Percentiles rank a stretch among this genome's conserved stretches.
Conservation (phyloP, 2,113 vertebrate species). For the Hydropotes inermis region DNA sequence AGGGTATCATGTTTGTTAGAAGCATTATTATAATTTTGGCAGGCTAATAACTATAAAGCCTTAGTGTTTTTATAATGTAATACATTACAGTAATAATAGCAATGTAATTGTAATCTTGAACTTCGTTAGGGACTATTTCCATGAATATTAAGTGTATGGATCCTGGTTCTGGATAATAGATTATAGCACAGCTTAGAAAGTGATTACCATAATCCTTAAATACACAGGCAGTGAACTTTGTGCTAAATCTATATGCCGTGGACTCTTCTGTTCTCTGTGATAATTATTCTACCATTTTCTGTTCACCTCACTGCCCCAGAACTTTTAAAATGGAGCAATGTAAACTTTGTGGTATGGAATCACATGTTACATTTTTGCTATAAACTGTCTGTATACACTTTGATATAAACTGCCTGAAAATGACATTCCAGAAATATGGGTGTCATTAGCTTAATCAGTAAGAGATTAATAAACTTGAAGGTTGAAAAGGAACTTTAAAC, state of each 20-base stretch:
- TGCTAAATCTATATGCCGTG: neutral
- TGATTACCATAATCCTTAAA: conserved; percentile 49
- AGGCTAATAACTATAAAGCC: conserved; percentile 20
- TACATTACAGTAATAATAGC: conserved; percentile 36
- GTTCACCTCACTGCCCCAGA: neutral
- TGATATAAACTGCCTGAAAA: conserved; percentile 45
- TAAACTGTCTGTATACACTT: conserved; percentile 34
- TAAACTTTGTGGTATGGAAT: conserved; percentile 10
- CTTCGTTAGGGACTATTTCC: conserved; percentile 40
- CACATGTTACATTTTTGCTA: neutral
- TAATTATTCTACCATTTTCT: conserved; percentile 40
- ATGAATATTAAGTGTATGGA: conserved; percentile 31
- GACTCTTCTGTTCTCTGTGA: neutral
- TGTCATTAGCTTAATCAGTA: conserved; percentile 62
- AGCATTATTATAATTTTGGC: conserved; percentile 36
- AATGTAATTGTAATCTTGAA: conserved; percentile 50
- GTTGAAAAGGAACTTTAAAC: conserved; percentile 45
- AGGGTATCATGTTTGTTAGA: conserved; percentile 11
- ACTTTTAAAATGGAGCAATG: conserved; percentile 20
- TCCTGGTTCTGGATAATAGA: conserved; percentile 20
- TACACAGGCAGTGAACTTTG: neutral
- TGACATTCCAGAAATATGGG: conserved; percentile 16
- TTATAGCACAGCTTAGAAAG: conserved; percentile 38
- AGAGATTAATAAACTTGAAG: conserved; percentile 59
- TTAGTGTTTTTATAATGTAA: conserved; percentile 10